Conservation (phyloP, 1,140 invertebrate species). For the Aporrectodea caliginosa region DNA sequence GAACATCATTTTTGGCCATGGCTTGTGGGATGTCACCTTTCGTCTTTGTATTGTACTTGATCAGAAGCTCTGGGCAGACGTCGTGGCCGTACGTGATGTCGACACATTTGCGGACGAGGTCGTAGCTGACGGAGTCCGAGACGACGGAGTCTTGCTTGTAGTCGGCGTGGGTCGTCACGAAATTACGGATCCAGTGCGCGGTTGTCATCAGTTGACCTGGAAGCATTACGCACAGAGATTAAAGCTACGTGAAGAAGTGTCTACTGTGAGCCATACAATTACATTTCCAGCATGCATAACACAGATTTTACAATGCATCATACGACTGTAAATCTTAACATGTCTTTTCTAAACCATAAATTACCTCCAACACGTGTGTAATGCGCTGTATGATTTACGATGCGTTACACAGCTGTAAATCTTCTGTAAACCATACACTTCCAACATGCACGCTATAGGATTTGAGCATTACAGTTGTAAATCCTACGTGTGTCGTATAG, state of each 20-base stretch:
- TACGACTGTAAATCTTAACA: no score
- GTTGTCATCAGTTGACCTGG: slow-evolving; percentile 66
- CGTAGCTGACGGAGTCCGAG: slow-evolving; percentile 84
- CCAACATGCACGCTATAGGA: no score
- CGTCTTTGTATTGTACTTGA: slow-evolving; percentile 20
- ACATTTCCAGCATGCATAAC: no score
- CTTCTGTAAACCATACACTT: no score
- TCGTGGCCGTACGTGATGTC: slow-evolving; percentile 26
- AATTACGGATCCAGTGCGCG: slow-evolving; percentile 80
- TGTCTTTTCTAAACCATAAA: no score
- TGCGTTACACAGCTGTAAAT: no score
- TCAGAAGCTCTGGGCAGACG: slow-evolving; percentile 22
- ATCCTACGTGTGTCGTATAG: no score
- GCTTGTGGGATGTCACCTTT: slow-evolving; percentile 23
- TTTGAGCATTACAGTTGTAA: no score
- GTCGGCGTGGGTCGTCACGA: slow-evolving; percentile 80
- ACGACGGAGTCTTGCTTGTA: slow-evolving; percentile 89
- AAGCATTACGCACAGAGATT: neutral
- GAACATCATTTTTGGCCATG: slow-evolving; percentile 17
- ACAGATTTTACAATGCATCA: neutral
- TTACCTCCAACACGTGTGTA: no score
- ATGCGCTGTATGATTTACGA: no score
- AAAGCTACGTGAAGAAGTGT: neutral
- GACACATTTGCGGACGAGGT: slow-evolving; percentile 75
- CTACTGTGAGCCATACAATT: no score